Evolutionary conservation across 1,140 invertebrate species (phyloP).

Genomic region (Drosophila kepulauana): DNA sequence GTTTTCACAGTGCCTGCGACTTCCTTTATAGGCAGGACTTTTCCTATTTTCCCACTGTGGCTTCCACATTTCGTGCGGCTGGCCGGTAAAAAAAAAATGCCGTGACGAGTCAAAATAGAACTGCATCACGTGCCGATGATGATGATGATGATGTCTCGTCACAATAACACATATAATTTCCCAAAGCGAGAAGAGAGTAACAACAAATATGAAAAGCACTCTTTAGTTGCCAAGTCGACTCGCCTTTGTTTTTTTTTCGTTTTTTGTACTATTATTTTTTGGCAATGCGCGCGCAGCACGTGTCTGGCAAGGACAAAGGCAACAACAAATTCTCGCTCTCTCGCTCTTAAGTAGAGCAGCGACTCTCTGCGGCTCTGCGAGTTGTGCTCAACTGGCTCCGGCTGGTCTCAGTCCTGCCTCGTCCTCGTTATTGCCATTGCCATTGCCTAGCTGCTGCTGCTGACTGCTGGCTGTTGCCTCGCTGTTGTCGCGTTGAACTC

Average conservation of each 20-base stretch:
- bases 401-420: slow-evolving; percentile 58
- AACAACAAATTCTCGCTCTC: slow-evolving; percentile 41
- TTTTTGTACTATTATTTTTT: neutral
- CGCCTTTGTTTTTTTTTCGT: neutral
- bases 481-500: slow-evolving; percentile 49
- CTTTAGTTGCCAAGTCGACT: slow-evolving; percentile 34
- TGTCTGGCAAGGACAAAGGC: slow-evolving; percentile 58
- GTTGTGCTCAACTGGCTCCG: slow-evolving; percentile 23
- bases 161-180: slow-evolving; percentile 41
- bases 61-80: slow-evolving; percentile 14
- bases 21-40: slow-evolving; percentile 11
- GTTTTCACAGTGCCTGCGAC: neutral
- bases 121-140: slow-evolving; percentile 59
- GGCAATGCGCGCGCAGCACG: slow-evolving; percentile 78
- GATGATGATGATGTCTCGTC: slow-evolving; percentile 66
- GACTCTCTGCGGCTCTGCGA: neutral
- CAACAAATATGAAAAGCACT: slow-evolving; percentile 1
- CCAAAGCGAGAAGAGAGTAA: neutral
- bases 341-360: slow-evolving; percentile 12
- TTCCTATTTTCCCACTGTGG: slow-evolving; percentile 20
- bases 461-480: slow-evolving; percentile 39
- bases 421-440: slow-evolving; percentile 64
- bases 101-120: slow-evolving; percentile 68
- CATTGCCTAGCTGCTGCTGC: slow-evolving; percentile 19
- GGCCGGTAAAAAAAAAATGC: slow-evolving; percentile 36